These are phyloP conservation scores for Medauroidea extradentata DNA, from an alignment of 1,140 invertebrate species.

Conservation along the genomic window DNA sequence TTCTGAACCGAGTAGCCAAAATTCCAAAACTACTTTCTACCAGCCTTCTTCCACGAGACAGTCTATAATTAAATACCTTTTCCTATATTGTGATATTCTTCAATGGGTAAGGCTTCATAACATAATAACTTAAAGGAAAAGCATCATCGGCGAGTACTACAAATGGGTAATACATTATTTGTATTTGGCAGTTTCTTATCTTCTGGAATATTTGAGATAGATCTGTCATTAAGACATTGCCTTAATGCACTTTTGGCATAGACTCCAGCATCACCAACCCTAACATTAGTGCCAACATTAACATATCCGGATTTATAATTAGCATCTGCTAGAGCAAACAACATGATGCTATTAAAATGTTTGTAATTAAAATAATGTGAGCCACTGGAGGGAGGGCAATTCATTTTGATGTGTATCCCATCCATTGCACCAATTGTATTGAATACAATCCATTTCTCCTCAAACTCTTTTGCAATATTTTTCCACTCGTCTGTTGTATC, in stretches of 20 bases:
- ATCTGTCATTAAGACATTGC: no score
- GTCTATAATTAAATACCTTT: neutral
- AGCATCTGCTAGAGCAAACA: conserved; percentile 31
- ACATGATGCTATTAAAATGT: conserved; percentile 29
- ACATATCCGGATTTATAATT: conserved; percentile 31
- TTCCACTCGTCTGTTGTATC: conserved; percentile 3
- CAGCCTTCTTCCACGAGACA: neutral
- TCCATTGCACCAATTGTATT: conserved; percentile 23
- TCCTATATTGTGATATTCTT: neutral
- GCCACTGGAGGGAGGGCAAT: conserved; percentile 23
- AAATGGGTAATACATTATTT: no score
- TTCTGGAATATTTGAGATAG: no score
- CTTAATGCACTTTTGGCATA: no score
- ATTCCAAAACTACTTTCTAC: neutral
- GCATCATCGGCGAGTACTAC: no score
- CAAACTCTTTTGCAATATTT: conserved; percentile 7
- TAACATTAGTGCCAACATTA: conserved; percentile 30
- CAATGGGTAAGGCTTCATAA: conserved; percentile 2
- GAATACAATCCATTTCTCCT: conserved; percentile 27
- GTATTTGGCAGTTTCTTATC: no score
- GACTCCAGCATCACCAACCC: conserved; percentile 27
- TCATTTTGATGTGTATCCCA: conserved; percentile 34
- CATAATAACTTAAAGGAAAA: neutral
- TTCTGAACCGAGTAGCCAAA: no score
- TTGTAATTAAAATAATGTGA: conserved; percentile 36